A percentile compares a stretch with the other conserved stretches of the same genome.
phyloP scores from a whole-genome alignment of 2,888 invertebrate species.

The Cremastinae sp. region DNA sequence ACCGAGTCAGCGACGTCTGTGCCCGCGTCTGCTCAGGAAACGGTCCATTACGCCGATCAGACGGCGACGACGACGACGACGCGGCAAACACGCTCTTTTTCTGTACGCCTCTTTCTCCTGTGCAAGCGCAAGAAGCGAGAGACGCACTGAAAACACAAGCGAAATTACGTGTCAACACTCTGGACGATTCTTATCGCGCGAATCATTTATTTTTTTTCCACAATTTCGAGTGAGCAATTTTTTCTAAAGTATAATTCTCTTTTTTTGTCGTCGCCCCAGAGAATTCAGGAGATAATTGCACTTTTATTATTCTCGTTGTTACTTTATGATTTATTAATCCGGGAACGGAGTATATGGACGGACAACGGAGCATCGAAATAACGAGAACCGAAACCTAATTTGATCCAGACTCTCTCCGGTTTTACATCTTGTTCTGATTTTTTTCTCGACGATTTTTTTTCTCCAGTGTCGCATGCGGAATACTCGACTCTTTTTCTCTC shows the following conservation, averaged over 20 bases:
- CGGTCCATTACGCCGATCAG: slow-evolving; percentile 75
- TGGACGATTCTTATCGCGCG: no score
- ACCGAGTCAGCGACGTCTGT: slow-evolving; percentile 62
- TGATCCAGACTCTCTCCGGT: slow-evolving; percentile 39
- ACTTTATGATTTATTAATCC: slow-evolving; percentile 6
- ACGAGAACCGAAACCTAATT: slow-evolving; percentile 41
- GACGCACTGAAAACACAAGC: slow-evolving; percentile 3
- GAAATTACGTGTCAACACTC: slow-evolving; percentile 9
- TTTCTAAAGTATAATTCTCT: no score
- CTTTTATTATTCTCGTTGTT: slow-evolving; percentile 23
- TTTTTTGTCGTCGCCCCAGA: no score
- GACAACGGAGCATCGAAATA: neutral
- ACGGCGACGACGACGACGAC: slow-evolving; percentile 60
- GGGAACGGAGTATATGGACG: slow-evolving; percentile 12
- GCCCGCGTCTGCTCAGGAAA: slow-evolving; percentile 74
- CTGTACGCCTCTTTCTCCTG: slow-evolving; percentile 38
- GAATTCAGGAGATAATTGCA: neutral
- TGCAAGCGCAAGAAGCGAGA: slow-evolving; percentile 11
- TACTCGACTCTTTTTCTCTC: slow-evolving; percentile 24
- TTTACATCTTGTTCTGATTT: slow-evolving; percentile 18
- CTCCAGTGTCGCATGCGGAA: slow-evolving; percentile 20
- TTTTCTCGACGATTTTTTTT: neutral
- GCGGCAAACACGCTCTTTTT: slow-evolving; percentile 65
- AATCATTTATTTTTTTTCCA: slow-evolving; percentile 32
- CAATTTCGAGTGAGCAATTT: no score